A percentile compares a stretch with the other conserved stretches of the same genome.
Conservation (phyloP, 2,888 invertebrate genomes). For the Ophion obscuratus region DNA sequence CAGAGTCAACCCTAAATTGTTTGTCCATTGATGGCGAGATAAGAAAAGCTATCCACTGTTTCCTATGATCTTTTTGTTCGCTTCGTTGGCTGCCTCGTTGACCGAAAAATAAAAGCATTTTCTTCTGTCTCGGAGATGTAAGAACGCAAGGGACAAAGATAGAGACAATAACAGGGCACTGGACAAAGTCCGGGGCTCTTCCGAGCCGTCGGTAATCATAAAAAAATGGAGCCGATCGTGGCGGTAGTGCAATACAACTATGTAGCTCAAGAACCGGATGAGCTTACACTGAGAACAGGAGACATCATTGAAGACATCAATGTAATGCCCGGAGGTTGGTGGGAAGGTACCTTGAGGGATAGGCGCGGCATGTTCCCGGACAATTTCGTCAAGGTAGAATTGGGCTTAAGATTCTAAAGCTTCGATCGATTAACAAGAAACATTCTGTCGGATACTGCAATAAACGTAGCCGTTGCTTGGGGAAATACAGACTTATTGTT, state of each 20-base stretch:
- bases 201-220: not conserved
- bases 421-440: not conserved
- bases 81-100: not conserved
- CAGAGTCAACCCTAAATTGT: not conserved
- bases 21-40: not conserved
- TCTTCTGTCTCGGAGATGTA: conserved; percentile 69
- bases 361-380: conserved; percentile 96
- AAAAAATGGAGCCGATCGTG: conserved; percentile 89
- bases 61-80: not conserved
- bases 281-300: conserved; percentile 92
- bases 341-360: conserved; percentile 93
- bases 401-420: conserved; percentile 51
- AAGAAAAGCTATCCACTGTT: not conserved
- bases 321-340: conserved; percentile 94
- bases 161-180: conserved; percentile 58
- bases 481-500: too few species aligned
- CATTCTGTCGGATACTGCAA: not conserved
- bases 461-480: not conserved
- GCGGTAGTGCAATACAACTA: conserved; percentile 95
- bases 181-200: conserved; percentile 57
- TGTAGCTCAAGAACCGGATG: conserved; percentile 93
- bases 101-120: conserved; percentile 36
- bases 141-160: conserved; percentile 64
- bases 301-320: conserved; percentile 93
- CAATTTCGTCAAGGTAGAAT: conserved; percentile 91